These are phyloP conservation scores for Clytia hemisphaerica DNA, from an alignment of 30 jellyfish, hydroid and myxozoan genomes.

Conservation along the genomic window DNA sequence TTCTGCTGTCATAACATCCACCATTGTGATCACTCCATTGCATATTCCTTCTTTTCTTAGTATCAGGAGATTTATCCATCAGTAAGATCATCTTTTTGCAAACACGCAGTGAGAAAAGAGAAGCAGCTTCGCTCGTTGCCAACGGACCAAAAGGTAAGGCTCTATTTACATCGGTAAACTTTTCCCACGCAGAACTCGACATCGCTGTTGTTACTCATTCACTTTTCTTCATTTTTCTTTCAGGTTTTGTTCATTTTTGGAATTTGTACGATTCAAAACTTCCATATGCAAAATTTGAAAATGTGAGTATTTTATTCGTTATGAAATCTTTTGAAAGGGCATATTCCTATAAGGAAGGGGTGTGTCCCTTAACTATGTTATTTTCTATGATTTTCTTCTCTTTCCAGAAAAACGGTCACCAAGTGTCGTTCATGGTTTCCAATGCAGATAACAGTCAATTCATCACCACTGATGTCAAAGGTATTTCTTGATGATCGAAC, in stretches of 20 bases:
- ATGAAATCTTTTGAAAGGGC: neutral
- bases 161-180: neutral
- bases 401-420: conserved; percentile 38
- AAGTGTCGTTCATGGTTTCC: conserved; percentile 36
- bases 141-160: conserved; percentile 72
- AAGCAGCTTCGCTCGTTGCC: conserved; percentile 68
- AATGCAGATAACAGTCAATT: conserved; percentile 30
- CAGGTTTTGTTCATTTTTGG: conserved; percentile 70
- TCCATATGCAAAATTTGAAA: conserved; percentile 55
- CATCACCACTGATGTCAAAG: conserved; percentile 65
- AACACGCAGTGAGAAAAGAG: conserved; percentile 48
- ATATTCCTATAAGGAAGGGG: neutral
- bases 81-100: conserved; percentile 59
- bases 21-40: too few relatives aligned
- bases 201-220: neutral
- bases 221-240: neutral
- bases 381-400: neutral
- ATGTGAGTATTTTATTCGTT: conserved; percentile 25
- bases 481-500: too few relatives aligned
- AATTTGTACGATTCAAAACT: conserved; percentile 40
- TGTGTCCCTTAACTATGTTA: neutral
- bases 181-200: neutral
- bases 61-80: conserved; percentile 69
- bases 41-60: conserved; percentile 29
- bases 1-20: too few relatives aligned